Evolutionary conservation across 2,888 invertebrate genomes (phyloP).

Genomic region (Torymus auratus): DNA sequence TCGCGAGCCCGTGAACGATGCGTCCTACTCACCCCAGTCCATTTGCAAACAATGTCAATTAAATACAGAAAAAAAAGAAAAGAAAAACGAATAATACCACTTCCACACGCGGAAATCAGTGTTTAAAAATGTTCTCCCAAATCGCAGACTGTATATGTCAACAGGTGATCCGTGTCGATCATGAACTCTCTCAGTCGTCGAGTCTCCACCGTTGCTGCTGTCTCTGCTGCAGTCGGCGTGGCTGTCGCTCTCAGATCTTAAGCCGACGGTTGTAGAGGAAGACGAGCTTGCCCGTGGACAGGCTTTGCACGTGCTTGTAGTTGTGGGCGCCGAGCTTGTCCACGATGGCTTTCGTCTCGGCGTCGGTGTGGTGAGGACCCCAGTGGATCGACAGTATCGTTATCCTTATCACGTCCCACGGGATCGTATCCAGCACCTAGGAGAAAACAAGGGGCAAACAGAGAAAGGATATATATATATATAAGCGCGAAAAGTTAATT

Average conservation of each 20-base stretch:
- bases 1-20: too few species aligned
- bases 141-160: too few species aligned
- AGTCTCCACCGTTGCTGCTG: too few species aligned
- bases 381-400: constrained; percentile 73
- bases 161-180: too few species aligned
- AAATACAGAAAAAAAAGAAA: too few species aligned
- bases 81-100: too few species aligned
- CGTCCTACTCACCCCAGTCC: too few species aligned
- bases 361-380: constrained; percentile 70
- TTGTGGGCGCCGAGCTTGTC: constrained; percentile 68
- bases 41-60: too few species aligned
- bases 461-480: not conserved
- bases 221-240: too few species aligned
- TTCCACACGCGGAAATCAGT: too few species aligned
- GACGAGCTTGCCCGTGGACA: constrained; percentile 70
- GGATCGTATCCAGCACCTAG: constrained; percentile 74
- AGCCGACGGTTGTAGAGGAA: constrained; percentile 70
- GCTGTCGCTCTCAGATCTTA: constrained; percentile 66
- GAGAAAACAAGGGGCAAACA: not conserved
- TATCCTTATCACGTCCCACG: constrained; percentile 73
- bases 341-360: constrained; percentile 70
- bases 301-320: constrained; percentile 68
- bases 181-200: too few species aligned
- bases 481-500: not conserved
- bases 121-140: too few species aligned